Base-by-base conservation (phyloP, 2,888 invertebrate genomes). In the Linyphia triangularis region DNA sequence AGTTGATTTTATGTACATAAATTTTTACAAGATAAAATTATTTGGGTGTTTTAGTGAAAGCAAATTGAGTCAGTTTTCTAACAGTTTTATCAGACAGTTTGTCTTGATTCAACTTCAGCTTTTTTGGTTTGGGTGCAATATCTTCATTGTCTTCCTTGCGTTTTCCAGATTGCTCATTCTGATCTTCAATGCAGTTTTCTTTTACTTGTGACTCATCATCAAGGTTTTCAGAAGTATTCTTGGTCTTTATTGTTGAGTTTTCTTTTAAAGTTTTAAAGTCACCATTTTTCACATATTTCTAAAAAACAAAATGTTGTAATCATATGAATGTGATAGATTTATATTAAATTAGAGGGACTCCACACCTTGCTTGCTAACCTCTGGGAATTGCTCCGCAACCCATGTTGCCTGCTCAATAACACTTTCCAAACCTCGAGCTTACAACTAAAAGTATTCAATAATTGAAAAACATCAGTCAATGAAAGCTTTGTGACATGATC, bases 61-160 rank as follows among this genome's bases (percentile, higher is more conserved):
- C 82, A 88, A 81, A 88, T 57, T 88, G 88, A 30, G 88, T 82
- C 24, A 88, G 19, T 51, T 88, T 88, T 69, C 43, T 75, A 3
- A 63, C 57, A 40, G 88, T 81, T 9, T 65, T 40, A 40, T 88
- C 69, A n/a, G 88, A 65, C 10, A 81, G 67, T 30, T 86, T 81
- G 26, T 61, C 61, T n/a, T 26, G 16, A 37, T 37, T 43, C 28
- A 9, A 33, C 57, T 79, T 79, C 3, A 79, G 16, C 37, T 79
- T 86, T 73, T 86, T 86, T 3, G 72, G 61, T 43, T 86, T 86
- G 10, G 61, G 26, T n/a, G 51, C 5, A 43, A 19, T 22, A 19
- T 43, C 51, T 30, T 61, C 63, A 51, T 59, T 19, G 16, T n/a
- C 59, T 19, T 43, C 85, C 40, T 85, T 85, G 19, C 85, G 43